Evolutionary conservation across 2,888 invertebrate species (phyloP), one percentile per base, ranked within the genome.

Genomic region (Melanargia galathea): DNA sequence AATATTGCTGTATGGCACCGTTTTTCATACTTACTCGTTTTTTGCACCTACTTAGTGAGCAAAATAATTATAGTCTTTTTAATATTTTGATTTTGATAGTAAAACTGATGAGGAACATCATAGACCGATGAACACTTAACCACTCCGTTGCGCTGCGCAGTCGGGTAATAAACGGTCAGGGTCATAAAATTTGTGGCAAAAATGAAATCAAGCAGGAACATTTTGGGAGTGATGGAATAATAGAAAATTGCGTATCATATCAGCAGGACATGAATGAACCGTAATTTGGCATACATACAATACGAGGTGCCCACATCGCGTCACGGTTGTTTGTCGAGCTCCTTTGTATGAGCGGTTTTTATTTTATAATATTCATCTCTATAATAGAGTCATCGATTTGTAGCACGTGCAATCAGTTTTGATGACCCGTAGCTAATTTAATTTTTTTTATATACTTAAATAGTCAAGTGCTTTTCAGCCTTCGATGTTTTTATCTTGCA

Each of bases 251-350:
- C 58, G 58, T 58, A 58, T 58, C 58, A 58, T 58, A 58, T 48
- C 48, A 58, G 65, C 64, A 33, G 59, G 66, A 64, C 65, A 69
- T 73, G 72, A 73, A 73, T 71, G 65, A 70, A 69, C 65, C 66
- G 68, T 73, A 74, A 74, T 74, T 79, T 75, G n/a, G n/a, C n/a
- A n/a, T 83, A 86, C 87, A 87, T 88, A 85, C 87, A 86, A 63
- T 63, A 63, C 65, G 65, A 65, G 65, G 66, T 51, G 66, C 71
- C 71, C 71, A 70, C 70, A 71, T 71, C 70, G 46, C 66, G 61
- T 66, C 65, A 69, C 68, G 69, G 51, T 59, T 61, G 55, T 58
- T 63, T 54, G 46, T 49, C 51, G 22, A 30, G 13, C 20, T 45
- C 56, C 43, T 35, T 16, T 43, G 45, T n/a, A 46, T 40, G 24